Conservation (phyloP, 2,888 invertebrate genomes). For the Doris montereyensis region DNA sequence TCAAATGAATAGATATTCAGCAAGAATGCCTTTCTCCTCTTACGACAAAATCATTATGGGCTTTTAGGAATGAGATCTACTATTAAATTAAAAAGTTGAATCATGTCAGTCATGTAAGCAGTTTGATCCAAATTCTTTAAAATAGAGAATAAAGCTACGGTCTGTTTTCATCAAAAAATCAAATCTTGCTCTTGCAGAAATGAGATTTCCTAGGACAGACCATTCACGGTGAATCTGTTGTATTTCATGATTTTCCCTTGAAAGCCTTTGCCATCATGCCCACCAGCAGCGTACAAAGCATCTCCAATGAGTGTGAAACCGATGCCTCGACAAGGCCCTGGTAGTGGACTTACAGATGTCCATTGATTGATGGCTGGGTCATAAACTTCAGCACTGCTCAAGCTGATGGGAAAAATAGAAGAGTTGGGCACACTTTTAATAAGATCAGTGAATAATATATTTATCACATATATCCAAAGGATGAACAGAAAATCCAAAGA, state of each 20-base stretch:
- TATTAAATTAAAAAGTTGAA: too few species aligned
- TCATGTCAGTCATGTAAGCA: too few species aligned
- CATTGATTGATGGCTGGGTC: constrained; percentile 40
- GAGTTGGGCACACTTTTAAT: too few species aligned
- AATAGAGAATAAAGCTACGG: too few species aligned
- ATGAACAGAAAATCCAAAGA: not conserved
- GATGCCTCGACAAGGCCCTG: constrained; percentile 39
- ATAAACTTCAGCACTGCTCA: constrained; percentile 43
- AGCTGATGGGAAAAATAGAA: constrained; percentile 21
- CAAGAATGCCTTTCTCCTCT: too few species aligned
- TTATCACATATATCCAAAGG: not conserved
- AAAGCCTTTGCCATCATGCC: constrained; percentile 45
- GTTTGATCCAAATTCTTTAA: too few species aligned
- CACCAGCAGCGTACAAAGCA: constrained; percentile 43
- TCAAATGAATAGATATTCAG: too few species aligned
- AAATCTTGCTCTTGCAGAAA: constrained; percentile 42
- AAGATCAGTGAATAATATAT: too few species aligned
- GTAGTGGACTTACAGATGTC: constrained; percentile 36
- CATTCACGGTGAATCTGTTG: constrained; percentile 37
- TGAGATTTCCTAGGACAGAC: constrained; percentile 38
- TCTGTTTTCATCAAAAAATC: constrained; percentile 41
- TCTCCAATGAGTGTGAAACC: constrained; percentile 42
- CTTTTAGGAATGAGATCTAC: too few species aligned
- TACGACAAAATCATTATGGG: too few species aligned
- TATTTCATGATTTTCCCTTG: constrained; percentile 39